Evolutionary conservation across 1,140 invertebrate species (phyloP).

Genomic region (Calephelis nemesis): DNA sequence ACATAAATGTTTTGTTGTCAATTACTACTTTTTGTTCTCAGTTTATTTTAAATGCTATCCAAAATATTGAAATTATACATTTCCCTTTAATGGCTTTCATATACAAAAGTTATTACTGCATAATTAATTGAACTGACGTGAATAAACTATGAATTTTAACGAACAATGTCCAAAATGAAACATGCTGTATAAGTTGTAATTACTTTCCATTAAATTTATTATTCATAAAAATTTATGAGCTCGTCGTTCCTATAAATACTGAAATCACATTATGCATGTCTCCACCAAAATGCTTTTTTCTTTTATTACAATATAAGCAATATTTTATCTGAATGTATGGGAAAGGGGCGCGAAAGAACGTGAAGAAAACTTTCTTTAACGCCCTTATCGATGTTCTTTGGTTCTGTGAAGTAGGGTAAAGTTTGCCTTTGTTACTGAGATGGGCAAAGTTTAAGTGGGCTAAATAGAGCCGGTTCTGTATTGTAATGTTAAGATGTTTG

Average conservation of each 20-base stretch:
- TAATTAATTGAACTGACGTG: too few species aligned
- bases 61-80: too few species aligned
- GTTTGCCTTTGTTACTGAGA: conserved; percentile 17
- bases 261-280: conserved; percentile 3
- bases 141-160: too few species aligned
- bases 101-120: too few species aligned
- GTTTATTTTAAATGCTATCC: too few species aligned
- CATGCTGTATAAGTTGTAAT: background rate
- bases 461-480: background rate
- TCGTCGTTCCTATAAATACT: conserved; percentile 3
- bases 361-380: background rate
- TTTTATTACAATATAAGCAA: conserved; percentile 16
- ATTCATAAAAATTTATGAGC: background rate
- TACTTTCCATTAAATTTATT: background rate
- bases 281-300: background rate
- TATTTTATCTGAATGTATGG: conserved; percentile 12
- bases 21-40: too few species aligned
- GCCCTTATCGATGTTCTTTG: conserved; percentile 12
- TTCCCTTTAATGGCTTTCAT: too few species aligned
- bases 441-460: conserved; percentile 11
- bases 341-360: conserved; percentile 3
- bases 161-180: too few species aligned
- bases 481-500: conserved; percentile 8
- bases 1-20: too few species aligned
- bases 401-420: conserved; percentile 4